Evolutionary conservation across 2,797 vertebrate species (phyloP).

Genomic region (Pipistrellus pygmaeus): DNA sequence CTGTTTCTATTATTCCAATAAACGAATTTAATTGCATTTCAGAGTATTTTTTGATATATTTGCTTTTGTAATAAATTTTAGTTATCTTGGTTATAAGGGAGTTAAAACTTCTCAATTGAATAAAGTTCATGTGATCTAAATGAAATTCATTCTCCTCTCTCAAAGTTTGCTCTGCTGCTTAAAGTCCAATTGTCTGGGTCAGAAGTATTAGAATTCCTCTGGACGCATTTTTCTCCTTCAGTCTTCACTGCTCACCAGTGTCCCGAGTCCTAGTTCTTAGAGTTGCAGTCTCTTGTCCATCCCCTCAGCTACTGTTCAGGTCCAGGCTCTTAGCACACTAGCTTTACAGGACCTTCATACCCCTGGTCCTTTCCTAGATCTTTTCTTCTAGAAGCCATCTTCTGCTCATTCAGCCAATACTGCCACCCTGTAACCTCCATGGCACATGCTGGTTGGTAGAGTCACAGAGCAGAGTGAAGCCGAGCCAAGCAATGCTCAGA

Average conservation of each 20-base stretch:
- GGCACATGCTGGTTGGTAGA: background rate
- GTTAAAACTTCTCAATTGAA: constrained; percentile 51
- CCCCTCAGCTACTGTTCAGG: background rate
- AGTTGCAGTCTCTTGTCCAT: background rate
- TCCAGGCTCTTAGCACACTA: background rate
- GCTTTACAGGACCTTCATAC: background rate
- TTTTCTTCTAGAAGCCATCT: background rate
- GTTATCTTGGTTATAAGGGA: background rate
- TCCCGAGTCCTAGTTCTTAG: background rate
- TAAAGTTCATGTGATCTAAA: background rate
- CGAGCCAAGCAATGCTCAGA: background rate
- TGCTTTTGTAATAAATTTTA: constrained; percentile 17
- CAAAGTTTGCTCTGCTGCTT: background rate
- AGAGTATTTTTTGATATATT: constrained; percentile 42
- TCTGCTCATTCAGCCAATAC: background rate
- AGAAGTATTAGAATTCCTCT: background rate
- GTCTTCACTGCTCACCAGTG: background rate
- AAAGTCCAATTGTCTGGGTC: background rate
- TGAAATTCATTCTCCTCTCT: background rate
- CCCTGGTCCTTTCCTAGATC: background rate
- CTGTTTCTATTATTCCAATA: constrained; percentile 66
- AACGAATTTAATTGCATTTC: constrained; percentile 51
- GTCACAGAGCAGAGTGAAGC: background rate
- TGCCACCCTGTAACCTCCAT: background rate
- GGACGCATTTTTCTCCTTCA: background rate